These are phyloP conservation scores for Drosophila tani DNA, from an alignment of 1,140 invertebrate genomes.

Conservation along the genomic window DNA sequence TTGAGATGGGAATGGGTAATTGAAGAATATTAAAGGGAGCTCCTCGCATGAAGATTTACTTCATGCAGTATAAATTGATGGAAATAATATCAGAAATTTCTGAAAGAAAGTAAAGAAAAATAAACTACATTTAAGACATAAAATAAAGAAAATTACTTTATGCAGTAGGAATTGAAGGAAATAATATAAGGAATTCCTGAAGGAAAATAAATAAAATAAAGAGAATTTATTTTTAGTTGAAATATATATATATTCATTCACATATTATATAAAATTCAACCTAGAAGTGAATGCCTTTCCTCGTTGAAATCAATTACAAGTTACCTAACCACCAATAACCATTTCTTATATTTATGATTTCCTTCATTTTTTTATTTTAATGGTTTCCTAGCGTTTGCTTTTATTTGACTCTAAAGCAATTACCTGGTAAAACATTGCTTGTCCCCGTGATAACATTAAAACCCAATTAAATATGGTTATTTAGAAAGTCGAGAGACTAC, in stretches of 20 bases:
- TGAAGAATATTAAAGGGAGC: constrained; percentile 6
- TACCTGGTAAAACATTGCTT: neutral
- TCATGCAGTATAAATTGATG: too few species aligned
- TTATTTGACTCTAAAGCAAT: constrained; percentile 4
- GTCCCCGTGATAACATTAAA: constrained; percentile 36
- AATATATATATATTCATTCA: too few species aligned
- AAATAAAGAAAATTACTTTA: too few species aligned
- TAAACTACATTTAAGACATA: neutral
- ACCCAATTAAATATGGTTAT: constrained; percentile 32
- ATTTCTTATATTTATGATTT: constrained; percentile 11
- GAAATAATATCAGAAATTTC: neutral
- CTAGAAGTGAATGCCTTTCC: neutral
- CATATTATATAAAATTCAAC: neutral
- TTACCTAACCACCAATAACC: neutral
- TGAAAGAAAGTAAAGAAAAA: neutral
- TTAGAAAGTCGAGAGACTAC: constrained; percentile 31
- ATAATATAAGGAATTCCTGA: too few species aligned
- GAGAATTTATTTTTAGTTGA: too few species aligned
- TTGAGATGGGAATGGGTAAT: neutral
- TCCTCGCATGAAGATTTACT: neutral
- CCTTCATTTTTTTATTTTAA: constrained; percentile 11
- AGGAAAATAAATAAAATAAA: too few species aligned
- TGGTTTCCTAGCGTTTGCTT: constrained; percentile 3
- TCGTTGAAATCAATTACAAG: neutral
- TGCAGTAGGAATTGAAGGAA: too few species aligned